A percentile compares a stretch with the other conserved stretches of the same genome.
These are phyloP conservation scores for Crotalus helleri DNA, from an alignment of 2,113 vertebrate species.

Conservation along the genomic window DNA sequence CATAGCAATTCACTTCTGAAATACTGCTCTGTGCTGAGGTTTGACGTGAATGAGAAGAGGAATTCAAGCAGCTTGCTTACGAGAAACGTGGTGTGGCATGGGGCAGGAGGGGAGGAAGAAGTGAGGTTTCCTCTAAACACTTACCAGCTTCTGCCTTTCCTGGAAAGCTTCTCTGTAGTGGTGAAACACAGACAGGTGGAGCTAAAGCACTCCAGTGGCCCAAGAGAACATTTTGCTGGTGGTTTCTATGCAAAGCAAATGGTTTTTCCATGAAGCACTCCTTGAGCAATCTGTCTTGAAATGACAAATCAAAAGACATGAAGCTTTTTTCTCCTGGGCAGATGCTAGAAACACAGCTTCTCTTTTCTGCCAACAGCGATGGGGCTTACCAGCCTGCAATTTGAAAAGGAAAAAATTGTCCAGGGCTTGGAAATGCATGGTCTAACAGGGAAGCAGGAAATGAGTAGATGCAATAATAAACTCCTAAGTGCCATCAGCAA, in stretches of 20 bases:
- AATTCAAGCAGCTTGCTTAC: constrained; percentile 15
- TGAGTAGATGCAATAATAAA: constrained; percentile 2
- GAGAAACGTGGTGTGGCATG: neutral
- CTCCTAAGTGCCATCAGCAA: neutral
- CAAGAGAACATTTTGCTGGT: rapidly evolving
- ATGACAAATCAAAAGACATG: neutral
- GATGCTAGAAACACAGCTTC: constrained; percentile 14
- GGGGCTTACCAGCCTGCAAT: constrained; percentile 1
- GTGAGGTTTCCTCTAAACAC: neutral
- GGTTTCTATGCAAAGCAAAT: neutral
- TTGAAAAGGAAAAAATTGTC: neutral
- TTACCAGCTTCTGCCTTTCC: neutral
- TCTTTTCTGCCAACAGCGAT: neutral
- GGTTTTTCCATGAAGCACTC: neutral
- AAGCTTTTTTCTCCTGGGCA: constrained; percentile 3
- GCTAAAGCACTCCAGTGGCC: neutral
- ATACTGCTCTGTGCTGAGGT: neutral
- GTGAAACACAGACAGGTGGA: constrained; percentile 18
- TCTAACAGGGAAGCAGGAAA: constrained; percentile 17
- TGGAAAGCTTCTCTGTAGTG: neutral
- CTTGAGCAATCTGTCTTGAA: neutral
- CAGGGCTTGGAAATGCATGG: neutral
- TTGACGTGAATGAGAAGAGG: constrained; percentile 6
- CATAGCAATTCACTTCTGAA: neutral
- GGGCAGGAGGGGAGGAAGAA: neutral